Base-by-base conservation (phyloP, 2,797 vertebrate species). In the Malurus leucopterus region DNA sequence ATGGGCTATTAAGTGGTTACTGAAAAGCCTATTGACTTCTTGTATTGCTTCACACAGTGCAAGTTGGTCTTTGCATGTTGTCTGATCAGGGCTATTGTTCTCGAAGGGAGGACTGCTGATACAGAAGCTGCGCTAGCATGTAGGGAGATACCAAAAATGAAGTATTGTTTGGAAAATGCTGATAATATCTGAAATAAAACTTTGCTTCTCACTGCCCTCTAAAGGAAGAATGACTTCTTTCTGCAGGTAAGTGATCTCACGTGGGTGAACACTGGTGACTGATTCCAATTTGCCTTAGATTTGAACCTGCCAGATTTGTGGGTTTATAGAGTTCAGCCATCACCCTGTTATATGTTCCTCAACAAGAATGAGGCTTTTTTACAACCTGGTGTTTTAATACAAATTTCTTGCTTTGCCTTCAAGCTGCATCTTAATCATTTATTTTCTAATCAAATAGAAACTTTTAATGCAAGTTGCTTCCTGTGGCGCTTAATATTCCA, bases 271-370 rank as follows among this genome's bases (percentile, higher is more conserved):
- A 29, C 11, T 53, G 27, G 32, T 53, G 24, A 9, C 32, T 21
- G 41, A 32, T 75, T 71, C 8, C 15, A n/a, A 3, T 76, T 63
- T 59, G 63, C 17, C 13, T 63, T 74, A 65, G 41, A 57, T 78
- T 74, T 82, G 41, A 78, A 34, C 51, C 43, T 67, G 13, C 4
- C 41, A 38, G 29, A 29, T 85, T 77, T 80, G 46, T 65, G 27
- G 46, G 41, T 27, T 79, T 67, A 51, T 78, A 20, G 41, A 55
- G 89, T 78, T 22, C 34, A 78, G 22, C 18, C 21, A 26, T 80
- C 4, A 7, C 32, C n/a, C 21, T 0, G 0, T 79, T 61, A 34
- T 3, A 6, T n/a, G 22, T 80, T 80, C 22, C 14, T 77, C 21
- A 65, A 9, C 3, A 63, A 69, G 47, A 72, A 63, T 21, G 14